A percentile compares a stretch with the other conserved stretches of the same genome.
phyloP scores from a whole-genome alignment of 30 jellyfish, hydroid and myxozoan species.

The Aurelia aurita complex sp. Pacific region DNA sequence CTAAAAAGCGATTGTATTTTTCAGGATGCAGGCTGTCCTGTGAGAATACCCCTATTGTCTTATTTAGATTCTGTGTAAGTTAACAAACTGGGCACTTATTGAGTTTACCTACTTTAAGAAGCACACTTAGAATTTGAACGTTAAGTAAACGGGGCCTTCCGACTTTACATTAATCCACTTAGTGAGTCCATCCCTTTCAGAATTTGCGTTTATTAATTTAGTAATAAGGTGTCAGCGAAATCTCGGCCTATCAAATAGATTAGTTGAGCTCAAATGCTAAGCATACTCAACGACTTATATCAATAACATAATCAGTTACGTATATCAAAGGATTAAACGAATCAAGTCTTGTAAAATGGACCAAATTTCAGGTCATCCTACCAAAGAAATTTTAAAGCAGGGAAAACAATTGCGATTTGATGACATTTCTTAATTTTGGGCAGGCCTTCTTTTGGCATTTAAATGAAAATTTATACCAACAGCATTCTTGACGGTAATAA shows the following conservation, averaged over 20 bases:
- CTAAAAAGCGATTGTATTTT: too few species aligned
- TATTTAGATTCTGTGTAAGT: background rate
- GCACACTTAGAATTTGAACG: conserved; percentile 37
- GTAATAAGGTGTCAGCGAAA: conserved; percentile 35
- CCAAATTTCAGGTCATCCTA: conserved; percentile 35
- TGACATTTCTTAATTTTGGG: conserved; percentile 51
- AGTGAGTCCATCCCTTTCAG: conserved; percentile 67
- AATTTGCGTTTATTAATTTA: conserved; percentile 48
- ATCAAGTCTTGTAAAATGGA: conserved; percentile 9
- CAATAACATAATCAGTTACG: conserved; percentile 18
- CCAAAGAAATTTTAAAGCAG: conserved; percentile 1
- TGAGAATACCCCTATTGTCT: too few species aligned
- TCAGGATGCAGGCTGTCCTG: too few species aligned
- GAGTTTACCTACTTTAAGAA: conserved; percentile 34
- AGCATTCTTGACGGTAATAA: too few species aligned
- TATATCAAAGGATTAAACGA: conserved; percentile 37
- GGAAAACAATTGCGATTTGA: conserved; percentile 10
- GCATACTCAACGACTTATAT: conserved; percentile 33
- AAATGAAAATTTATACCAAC: background rate
- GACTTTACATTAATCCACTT: conserved; percentile 59
- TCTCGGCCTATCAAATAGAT: conserved; percentile 38
- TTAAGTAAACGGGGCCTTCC: conserved; percentile 58
- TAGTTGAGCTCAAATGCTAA: conserved; percentile 30
- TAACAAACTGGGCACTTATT: conserved; percentile 18
- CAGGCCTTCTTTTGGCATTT: conserved; percentile 27